phyloP scores from a whole-genome alignment of 2,797 vertebrate genomes.

The Ctenopoma kingsleyae region DNA sequence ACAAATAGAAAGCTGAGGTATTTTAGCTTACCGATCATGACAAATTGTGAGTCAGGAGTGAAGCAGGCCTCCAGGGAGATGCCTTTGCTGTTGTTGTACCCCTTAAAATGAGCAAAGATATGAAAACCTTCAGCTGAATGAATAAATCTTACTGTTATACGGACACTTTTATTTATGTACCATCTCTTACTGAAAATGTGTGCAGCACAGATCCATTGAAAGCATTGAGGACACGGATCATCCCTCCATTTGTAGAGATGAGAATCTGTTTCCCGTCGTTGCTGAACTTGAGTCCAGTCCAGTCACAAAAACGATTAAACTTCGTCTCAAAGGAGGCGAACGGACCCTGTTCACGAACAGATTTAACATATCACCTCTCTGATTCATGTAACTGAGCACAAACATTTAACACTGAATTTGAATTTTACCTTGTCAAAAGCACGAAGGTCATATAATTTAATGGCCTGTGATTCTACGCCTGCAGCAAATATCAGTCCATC shows the following conservation, averaged over 20 bases:
- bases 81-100: constrained; percentile 94
- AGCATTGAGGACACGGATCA: constrained; percentile 91
- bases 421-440: constrained; percentile 86
- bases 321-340: constrained; percentile 92
- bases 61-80: constrained; percentile 93
- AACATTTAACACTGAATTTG: neutral
- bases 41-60: constrained; percentile 95
- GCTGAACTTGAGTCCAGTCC: constrained; percentile 95
- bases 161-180: neutral
- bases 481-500: constrained; percentile 96
- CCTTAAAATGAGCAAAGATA: constrained; percentile 78
- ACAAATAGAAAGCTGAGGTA: neutral
- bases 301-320: constrained; percentile 90
- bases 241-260: constrained; percentile 91
- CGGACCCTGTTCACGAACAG: constrained; percentile 84
- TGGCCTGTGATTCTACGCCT: constrained; percentile 92
- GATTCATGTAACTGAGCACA: neutral
- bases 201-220: constrained; percentile 92
- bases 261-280: constrained; percentile 94
- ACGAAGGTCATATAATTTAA: constrained; percentile 93
- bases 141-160: neutral
- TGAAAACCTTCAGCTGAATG: neutral
- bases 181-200: constrained; percentile 89
- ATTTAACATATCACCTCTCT: neutral
- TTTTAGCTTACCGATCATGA: constrained; percentile 92